Evolutionary conservation across 2,888 invertebrate genomes (phyloP).

Genomic region (Lydus trimaculatus): DNA sequence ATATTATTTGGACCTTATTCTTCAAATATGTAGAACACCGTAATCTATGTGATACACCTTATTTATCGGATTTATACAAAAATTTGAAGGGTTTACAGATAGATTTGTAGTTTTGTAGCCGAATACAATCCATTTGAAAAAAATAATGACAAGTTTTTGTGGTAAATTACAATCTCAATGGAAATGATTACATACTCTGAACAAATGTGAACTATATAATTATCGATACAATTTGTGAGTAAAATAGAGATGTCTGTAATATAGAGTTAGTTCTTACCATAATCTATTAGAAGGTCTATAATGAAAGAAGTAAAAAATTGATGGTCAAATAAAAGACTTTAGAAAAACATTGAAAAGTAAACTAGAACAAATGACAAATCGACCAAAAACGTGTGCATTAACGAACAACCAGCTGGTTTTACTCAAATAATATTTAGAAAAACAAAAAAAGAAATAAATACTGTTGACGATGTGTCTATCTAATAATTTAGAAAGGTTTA

Average conservation of each 20-base stretch:
- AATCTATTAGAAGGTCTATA: background rate
- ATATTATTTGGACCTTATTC: too few species aligned
- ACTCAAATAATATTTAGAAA: too few species aligned
- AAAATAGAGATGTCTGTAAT: background rate
- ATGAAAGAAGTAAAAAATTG: background rate
- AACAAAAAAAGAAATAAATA: background rate
- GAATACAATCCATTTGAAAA: too few species aligned
- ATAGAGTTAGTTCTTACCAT: background rate
- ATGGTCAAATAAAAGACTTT: background rate
- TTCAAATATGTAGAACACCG: too few species aligned
- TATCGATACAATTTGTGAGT: background rate
- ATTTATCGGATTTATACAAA: too few species aligned
- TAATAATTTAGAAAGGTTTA: slow-evolving; percentile 8
- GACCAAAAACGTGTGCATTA: background rate
- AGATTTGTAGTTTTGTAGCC: too few species aligned
- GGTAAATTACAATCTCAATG: background rate
- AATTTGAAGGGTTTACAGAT: too few species aligned
- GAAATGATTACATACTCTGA: background rate
- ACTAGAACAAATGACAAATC: background rate
- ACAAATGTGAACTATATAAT: background rate
- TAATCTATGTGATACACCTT: too few species aligned
- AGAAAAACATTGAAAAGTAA: background rate
- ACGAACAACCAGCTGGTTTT: background rate
- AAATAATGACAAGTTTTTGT: background rate
- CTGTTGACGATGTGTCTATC: background rate